A percentile compares a stretch with the other conserved stretches of the same genome.
Conservation (phyloP, 1,140 invertebrate species). For the Solenopsis fugax region DNA sequence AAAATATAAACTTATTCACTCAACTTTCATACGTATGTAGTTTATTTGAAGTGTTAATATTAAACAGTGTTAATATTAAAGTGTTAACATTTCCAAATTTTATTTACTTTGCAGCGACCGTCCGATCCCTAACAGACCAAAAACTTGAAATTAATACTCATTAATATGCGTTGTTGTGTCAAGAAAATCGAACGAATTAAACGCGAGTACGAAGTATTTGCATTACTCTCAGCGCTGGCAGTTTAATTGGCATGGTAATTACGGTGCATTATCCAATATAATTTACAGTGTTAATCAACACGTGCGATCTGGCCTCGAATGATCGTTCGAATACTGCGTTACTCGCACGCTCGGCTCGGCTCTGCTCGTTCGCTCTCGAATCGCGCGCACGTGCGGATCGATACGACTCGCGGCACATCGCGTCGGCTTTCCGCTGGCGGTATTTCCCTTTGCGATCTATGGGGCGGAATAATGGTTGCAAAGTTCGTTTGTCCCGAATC, state of each 20-base stretch:
- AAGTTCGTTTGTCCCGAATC: conserved; percentile 64
- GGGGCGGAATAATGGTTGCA: conserved; percentile 59
- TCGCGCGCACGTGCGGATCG: conserved; percentile 8
- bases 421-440: not conserved
- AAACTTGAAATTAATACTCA: too few species aligned
- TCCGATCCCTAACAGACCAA: too few species aligned
- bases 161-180: too few species aligned
- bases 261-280: not conserved
- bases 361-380: not conserved
- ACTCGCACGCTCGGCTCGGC: too few species aligned
- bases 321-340: not conserved
- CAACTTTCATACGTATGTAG: too few species aligned
- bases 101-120: too few species aligned
- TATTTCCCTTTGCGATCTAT: conserved; percentile 52
- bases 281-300: conserved; percentile 19
- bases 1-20: too few species aligned
- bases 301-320: not conserved
- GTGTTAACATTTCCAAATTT: too few species aligned
- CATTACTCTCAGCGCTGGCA: not conserved
- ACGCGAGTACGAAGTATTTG: not conserved
- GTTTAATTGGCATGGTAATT: not conserved
- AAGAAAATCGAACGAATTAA: not conserved
- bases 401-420: not conserved
- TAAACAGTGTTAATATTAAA: too few species aligned
- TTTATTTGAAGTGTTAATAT: too few species aligned